Evolutionary conservation across 2,113 vertebrate genomes (phyloP), one percentile per base, ranked within the genome.

Genomic region (Clarias batrachus): DNA sequence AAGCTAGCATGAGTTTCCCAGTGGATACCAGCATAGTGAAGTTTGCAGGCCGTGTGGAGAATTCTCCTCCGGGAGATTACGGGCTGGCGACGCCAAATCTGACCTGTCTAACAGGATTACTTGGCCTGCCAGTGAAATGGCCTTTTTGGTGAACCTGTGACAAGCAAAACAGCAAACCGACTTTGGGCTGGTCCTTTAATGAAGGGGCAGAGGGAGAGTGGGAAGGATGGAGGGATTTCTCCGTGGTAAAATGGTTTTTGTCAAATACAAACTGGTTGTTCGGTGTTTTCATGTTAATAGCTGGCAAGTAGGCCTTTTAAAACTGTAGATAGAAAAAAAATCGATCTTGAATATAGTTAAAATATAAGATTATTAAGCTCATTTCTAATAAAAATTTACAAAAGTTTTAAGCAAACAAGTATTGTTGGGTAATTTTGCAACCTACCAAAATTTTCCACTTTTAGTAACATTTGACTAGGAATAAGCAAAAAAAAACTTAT

Each of bases 1-100:
- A 79, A 56, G 81, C 79, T 71, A 77, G n/a, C 48, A 70, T 27
- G 65, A 57, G 21, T 41, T 81, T 81, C 78, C 33, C n/a, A 21
- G 10, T 73, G 41, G 66, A 79, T 41, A 76, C 4, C 10, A 10
- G 63, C 59, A 37, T 27, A 74, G 56, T 54, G n/a, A 13, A 82
- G 78, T 23, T 23, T 9, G 17, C 5, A 21, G 12, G 48, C 17
- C 54, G 23, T 48, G 41, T 16, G 23, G 66, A 57, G 74, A 37
- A 74, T 74, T 81, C 11, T 30, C 65, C 14, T 33, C 71, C 6
- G 48, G 74, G 19, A 57, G 23, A 33, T 59, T 59, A 59, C 9
- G 9, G n/a, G 14, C 19, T 33, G 27, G 56, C 33, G 56, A 33
- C 54, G 77, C 56, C 56, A 79, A 59, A 79, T 79, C 77, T 1